Base-by-base conservation (phyloP, 1,140 invertebrate genomes). In the Heterodera carotae region DNA sequence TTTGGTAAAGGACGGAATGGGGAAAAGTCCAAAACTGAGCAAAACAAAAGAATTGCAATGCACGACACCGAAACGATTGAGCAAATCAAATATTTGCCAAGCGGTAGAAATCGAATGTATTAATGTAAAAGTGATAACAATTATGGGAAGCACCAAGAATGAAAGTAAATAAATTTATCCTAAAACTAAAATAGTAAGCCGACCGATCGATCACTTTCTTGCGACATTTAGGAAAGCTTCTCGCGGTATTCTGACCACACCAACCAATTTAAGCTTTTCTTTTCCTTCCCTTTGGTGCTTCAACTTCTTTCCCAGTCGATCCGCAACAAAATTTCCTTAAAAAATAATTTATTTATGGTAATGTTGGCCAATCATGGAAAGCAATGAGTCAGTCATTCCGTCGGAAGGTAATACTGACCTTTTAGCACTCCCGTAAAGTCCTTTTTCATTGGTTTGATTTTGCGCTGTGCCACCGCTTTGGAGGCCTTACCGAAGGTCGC, bases 151-250 rank as follows among this genome's bases (percentile, higher is more conserved):
- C n/a, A n/a, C n/a, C n/a, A n/a, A n/a, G n/a, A n/a, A n/a, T n/a
- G n/a, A n/a, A n/a, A n/a, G n/a, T n/a, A n/a, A n/a, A n/a, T n/a
- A n/a, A n/a, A n/a, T n/a, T n/a, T n/a, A n/a, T n/a, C n/a, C n/a
- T n/a, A n/a, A n/a, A n/a, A n/a, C n/a, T n/a, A n/a, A n/a, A n/a
- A n/a, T n/a, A n/a, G n/a, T n/a, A n/a, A n/a, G n/a, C n/a, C 39
- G 39, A 43, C 6, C 39, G 22, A 22, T 22, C 2, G 15, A 59
- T 94, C 94, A 5, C 43, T 72, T 76, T 43, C 43, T 48, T 25
- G 98, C 88, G 76, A 97, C 91, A 89, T 95, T 92, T 80, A 98
- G 94, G 89, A 98, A 98, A 15, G 94, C 94, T 86, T 98, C 93
- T 89, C 94, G 91, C 5, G 94, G 94, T 79, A 98, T 89, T 84